Base-by-base conservation (phyloP, 2,113 vertebrate species). In the Syrmaticus mikado region DNA sequence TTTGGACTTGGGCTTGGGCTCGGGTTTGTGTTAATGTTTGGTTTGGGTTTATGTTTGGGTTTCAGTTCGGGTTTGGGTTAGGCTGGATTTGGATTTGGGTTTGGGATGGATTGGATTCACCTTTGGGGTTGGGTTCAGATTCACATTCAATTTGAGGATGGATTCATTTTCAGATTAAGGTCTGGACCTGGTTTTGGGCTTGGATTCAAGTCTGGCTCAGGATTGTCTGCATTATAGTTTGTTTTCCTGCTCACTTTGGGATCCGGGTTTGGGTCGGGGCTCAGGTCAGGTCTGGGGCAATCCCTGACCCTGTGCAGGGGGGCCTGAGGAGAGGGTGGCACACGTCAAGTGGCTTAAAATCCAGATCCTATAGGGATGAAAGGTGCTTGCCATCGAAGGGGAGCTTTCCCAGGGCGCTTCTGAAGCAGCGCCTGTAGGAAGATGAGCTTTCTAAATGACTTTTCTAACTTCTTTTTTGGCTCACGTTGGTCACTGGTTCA, bases 401-500 rank as follows among this genome's bases (percentile, higher is more conserved):
- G 92, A 82, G 82, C 85, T 94, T 97, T 96, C 95, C 91, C 92
- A 96, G 76, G 89, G 89, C 95, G n/a, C 94, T 94, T 77, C 90
- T 96, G 95, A 96, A 87, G 92, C 89, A 21, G 66, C 77, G 96
- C 93, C 95, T 92, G 82, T 76, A 92, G 66, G 91, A 97, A 95
- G 97, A 98, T 88, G 95, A 88, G 91, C 95, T 97, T 97, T 97
- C 93, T 95, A 97, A 97, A 96, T 93, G 75, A 97, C 90, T 97
- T 96, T 92, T 90, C 97, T 96, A 90, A 97, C 97, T 97, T 95
- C 97, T 97, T 85, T 96, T 97, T 93, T 97, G 97, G 97, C 97
- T 97, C 92, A 38, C 20, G 13, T 92, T 73, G 92, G 94, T 94
- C 94, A 96, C 97, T 98, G 97, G 97, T 98, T 98, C 98, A 96